These are phyloP conservation scores for Graptemys geographica DNA, from an alignment of 2,797 vertebrate genomes.

Conservation along the genomic window DNA sequence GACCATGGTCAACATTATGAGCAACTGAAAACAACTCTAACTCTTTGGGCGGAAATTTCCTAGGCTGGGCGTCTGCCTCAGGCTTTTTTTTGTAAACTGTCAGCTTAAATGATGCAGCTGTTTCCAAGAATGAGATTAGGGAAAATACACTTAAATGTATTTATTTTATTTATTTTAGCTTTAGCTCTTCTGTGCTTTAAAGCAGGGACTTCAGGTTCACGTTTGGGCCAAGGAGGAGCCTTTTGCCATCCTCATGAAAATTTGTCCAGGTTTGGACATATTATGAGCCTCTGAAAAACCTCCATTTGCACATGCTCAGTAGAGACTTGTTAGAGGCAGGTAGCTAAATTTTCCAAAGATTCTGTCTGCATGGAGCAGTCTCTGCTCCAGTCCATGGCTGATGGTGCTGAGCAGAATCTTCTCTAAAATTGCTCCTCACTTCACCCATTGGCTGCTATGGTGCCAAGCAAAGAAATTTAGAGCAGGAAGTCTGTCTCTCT, in stretches of 20 bases:
- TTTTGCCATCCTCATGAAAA: slow-evolving; percentile 59
- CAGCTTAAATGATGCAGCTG: neutral
- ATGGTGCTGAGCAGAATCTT: neutral
- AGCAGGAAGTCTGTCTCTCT: neutral
- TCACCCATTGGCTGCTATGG: neutral
- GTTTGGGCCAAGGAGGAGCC: slow-evolving; percentile 15
- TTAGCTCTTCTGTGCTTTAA: neutral
- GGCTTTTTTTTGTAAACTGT: neutral
- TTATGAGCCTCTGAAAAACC: neutral
- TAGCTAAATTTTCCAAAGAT: neutral
- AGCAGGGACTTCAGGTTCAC: neutral
- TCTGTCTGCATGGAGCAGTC: neutral
- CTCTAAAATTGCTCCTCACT: rapidly evolving
- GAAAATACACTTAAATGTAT: neutral
- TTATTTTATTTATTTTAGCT: neutral
- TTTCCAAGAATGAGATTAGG: neutral
- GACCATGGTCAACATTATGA: neutral
- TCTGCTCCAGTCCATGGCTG: rapidly evolving
- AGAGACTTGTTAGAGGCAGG: neutral
- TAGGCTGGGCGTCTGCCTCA: neutral
- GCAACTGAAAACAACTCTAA: neutral
- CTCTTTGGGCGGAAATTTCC: slow-evolving; percentile 21
- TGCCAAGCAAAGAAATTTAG: neutral
- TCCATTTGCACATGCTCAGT: neutral
- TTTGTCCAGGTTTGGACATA: neutral